phyloP scores from a whole-genome alignment of 1,140 invertebrate genomes.

The Contarinia nasturtii region DNA sequence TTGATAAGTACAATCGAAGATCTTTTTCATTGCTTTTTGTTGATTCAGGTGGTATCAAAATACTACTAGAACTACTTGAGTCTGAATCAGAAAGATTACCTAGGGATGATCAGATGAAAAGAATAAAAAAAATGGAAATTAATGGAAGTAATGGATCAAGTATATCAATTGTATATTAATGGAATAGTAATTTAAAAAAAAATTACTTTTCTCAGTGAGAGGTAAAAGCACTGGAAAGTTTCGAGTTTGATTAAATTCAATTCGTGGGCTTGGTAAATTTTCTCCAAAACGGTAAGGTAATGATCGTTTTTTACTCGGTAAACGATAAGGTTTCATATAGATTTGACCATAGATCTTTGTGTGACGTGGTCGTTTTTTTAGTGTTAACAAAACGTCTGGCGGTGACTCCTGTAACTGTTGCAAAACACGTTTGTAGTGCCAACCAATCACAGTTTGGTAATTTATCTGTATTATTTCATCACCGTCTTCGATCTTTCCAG shows the following conservation, averaged over 20 bases:
- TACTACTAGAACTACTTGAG: constrained; percentile 11
- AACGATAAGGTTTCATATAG: constrained; percentile 56
- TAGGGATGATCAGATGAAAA: no score
- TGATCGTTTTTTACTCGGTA: constrained; percentile 54
- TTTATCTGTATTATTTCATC: constrained; percentile 88
- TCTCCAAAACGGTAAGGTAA: constrained; percentile 42
- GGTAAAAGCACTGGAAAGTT: constrained; percentile 37
- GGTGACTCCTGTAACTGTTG: constrained; percentile 55
- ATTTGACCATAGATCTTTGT: constrained; percentile 68
- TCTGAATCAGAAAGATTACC: constrained; percentile 22
- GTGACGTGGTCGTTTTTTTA: constrained; percentile 69
- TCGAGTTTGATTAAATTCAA: constrained; percentile 40
- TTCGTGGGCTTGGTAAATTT: constrained; percentile 40
- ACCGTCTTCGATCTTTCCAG: constrained; percentile 76
- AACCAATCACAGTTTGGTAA: constrained; percentile 81
- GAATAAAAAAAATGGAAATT: no score
- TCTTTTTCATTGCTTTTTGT: constrained; percentile 14
- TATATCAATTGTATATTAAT: no score
- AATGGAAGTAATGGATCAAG: no score
- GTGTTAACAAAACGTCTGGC: constrained; percentile 58
- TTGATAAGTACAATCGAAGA: constrained; percentile 46
- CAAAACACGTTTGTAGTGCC: constrained; percentile 67
- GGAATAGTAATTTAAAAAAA: no score
- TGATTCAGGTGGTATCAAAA: constrained; percentile 20
- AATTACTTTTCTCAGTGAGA: constrained; percentile 13